phyloP scores from a whole-genome alignment of 2,113 vertebrate genomes.

The Cephalopholis sonnerati region DNA sequence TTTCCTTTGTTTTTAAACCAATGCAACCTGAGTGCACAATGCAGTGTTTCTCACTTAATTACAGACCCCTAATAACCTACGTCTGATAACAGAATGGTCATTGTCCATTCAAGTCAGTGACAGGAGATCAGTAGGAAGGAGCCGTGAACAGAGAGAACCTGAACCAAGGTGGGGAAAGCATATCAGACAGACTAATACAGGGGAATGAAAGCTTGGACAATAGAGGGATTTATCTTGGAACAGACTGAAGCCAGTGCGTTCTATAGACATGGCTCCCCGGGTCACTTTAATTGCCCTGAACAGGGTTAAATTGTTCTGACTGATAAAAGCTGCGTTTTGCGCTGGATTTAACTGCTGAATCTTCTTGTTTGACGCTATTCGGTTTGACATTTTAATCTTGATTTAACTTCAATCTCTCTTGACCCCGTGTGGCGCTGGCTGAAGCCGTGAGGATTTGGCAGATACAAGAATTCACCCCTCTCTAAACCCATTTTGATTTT shows the following conservation, averaged over 20 bases:
- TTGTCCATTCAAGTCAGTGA: constrained; percentile 3
- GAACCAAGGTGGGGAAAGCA: constrained; percentile 22
- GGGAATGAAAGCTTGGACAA: constrained; percentile 49
- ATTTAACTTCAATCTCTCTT: constrained; percentile 60
- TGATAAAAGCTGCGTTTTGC: constrained; percentile 52
- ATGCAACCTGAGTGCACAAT: background rate
- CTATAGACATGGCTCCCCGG: constrained; percentile 29
- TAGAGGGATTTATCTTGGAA: constrained; percentile 61
- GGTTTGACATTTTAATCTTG: constrained; percentile 71
- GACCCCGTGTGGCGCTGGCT: constrained; percentile 16
- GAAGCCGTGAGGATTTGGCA: constrained; percentile 39
- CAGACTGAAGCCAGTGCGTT: constrained; percentile 35
- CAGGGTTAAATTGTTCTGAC: constrained; percentile 56
- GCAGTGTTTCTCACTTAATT: constrained; percentile 8
- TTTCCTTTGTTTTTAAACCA: background rate
- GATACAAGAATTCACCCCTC: constrained; percentile 25
- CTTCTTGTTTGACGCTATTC: constrained; percentile 46
- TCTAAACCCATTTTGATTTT: constrained; percentile 50
- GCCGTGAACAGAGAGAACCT: background rate
- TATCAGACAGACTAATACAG: constrained; percentile 46
- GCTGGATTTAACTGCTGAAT: constrained; percentile 62
- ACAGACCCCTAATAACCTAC: background rate
- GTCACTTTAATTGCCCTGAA: constrained; percentile 66
- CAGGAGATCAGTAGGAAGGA: constrained; percentile 17
- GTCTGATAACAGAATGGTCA: constrained; percentile 4